phyloP scores from a whole-genome alignment of 92 coral and sea anemone genomes.

The Montipora capitata region DNA sequence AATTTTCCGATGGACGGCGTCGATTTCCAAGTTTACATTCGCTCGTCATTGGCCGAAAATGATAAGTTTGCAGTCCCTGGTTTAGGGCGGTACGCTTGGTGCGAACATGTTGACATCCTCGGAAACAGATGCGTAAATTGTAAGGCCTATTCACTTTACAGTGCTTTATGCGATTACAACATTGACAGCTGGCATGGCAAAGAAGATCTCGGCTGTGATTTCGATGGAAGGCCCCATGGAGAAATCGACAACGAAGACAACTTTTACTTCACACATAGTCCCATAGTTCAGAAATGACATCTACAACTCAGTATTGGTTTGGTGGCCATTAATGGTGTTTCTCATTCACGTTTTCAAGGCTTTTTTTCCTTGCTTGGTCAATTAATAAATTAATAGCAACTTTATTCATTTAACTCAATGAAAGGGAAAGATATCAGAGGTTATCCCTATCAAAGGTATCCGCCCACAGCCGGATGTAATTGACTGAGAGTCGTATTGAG shows the following conservation, averaged over 20 bases:
- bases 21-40: constrained; percentile 55
- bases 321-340: background rate
- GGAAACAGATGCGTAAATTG: constrained; percentile 9
- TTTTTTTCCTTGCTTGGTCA: no score
- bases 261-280: background rate
- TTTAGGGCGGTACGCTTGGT: background rate
- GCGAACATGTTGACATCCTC: constrained; percentile 27
- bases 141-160: background rate
- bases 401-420: no score
- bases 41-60: constrained; percentile 9
- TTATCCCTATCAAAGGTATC: no score
- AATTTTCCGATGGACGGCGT: constrained; percentile 37
- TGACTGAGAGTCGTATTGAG: no score
- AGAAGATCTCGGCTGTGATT: background rate
- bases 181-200: constrained; percentile 4
- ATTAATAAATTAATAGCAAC: no score
- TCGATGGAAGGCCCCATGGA: background rate
- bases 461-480: no score
- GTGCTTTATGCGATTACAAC: background rate
- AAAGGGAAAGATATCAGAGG: no score
- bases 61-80: constrained; percentile 10
- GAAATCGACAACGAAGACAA: constrained; percentile 24
- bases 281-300: background rate
- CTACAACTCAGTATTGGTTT: constrained; percentile 31
- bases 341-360: no score